Evolutionary conservation across 1,140 invertebrate species (phyloP).

Genomic region (Papilio glaucus): DNA sequence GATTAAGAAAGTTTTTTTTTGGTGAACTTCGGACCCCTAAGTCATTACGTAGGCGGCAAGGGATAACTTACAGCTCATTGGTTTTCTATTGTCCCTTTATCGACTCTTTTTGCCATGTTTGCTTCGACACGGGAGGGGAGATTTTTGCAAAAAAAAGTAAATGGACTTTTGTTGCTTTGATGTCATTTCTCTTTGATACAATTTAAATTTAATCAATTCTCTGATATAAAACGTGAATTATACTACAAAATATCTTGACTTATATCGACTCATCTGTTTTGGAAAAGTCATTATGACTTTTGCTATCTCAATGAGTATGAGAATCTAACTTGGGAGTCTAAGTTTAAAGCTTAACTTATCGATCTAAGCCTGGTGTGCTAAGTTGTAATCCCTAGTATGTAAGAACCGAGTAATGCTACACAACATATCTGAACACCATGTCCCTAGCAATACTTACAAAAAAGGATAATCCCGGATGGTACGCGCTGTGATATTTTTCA

Average conservation of each 20-base stretch:
- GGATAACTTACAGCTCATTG: conserved; percentile 68
- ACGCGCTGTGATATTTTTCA: too few species aligned
- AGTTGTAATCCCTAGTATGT: too few species aligned
- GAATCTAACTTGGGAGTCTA: too few species aligned
- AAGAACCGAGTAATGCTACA: too few species aligned
- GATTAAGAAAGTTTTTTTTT: conserved; percentile 48
- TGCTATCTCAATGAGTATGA: too few species aligned
- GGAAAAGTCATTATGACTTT: too few species aligned
- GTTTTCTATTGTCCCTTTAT: conserved; percentile 65
- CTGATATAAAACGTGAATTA: neutral
- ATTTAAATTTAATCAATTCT: conserved; percentile 12
- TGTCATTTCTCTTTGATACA: conserved; percentile 31
- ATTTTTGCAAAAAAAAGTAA: conserved; percentile 28
- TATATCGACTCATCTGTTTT: neutral
- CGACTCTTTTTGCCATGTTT: conserved; percentile 43
- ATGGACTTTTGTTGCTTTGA: conserved; percentile 35
- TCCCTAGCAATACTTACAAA: too few species aligned
- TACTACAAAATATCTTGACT: neutral
- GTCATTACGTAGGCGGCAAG: conserved; percentile 54
- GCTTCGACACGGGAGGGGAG: conserved; percentile 27
- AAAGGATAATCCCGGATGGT: too few species aligned
- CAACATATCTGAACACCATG: too few species aligned
- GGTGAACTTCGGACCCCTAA: conserved; percentile 43
- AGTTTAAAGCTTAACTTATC: too few species aligned
- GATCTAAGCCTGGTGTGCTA: too few species aligned